phyloP scores from a whole-genome alignment of 2,113 vertebrate genomes.

The Pseudopodoces humilis region DNA sequence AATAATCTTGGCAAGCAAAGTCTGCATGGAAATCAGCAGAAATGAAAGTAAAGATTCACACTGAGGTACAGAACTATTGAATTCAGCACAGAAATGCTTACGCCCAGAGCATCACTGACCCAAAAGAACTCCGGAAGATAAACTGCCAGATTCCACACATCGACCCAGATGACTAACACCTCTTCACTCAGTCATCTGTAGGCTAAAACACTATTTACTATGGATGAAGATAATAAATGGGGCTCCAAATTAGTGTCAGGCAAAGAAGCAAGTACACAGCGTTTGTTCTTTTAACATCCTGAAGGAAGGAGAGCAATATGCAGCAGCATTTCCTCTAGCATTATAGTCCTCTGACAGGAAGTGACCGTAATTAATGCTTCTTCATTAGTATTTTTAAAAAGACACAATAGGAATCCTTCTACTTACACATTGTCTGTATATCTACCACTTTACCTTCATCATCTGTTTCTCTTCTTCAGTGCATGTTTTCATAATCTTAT shows the following conservation, averaged over 20 bases:
- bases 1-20: background rate
- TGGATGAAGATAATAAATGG: background rate
- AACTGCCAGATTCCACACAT: background rate
- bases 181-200: background rate
- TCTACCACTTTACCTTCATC: constrained; percentile 77
- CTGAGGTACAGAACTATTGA: background rate
- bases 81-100: background rate
- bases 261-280: background rate
- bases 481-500: constrained; percentile 84
- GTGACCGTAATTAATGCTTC: background rate
- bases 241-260: background rate
- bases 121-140: background rate
- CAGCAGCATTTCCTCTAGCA: background rate
- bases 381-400: background rate
- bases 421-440: background rate
- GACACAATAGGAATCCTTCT: background rate
- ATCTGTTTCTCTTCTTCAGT: constrained; percentile 86
- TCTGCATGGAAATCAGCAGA: background rate
- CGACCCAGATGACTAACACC: background rate
- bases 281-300: background rate
- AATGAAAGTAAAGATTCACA: background rate
- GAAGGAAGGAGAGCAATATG: background rate
- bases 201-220: constrained; percentile 4
- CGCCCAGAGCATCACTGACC: accelerated
- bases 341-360: background rate